Percentiles rank a stretch among this genome's conserved stretches.
phyloP scores from a whole-genome alignment of 2,888 invertebrate species.

The Arenicola marina region DNA sequence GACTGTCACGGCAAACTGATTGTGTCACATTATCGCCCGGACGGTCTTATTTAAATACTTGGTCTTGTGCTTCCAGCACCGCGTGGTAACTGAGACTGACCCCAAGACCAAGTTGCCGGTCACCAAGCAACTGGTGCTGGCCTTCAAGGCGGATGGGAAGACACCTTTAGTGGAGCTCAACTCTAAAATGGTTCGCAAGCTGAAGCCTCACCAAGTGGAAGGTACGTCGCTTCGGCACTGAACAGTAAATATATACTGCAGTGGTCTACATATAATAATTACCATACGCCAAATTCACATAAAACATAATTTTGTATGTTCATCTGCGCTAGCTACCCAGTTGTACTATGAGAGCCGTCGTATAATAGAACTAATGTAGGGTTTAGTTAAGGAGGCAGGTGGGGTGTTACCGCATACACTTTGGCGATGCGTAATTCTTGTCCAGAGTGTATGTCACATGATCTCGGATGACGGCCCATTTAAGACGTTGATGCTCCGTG shows the following conservation, averaged over 20 bases:
- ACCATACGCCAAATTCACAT: background rate
- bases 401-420: too few species aligned
- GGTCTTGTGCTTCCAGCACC: slow-evolving; percentile 29
- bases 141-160: slow-evolving; percentile 83
- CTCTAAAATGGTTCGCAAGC: slow-evolving; percentile 72
- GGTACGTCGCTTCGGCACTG: slow-evolving; percentile 40
- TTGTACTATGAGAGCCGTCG: too few species aligned
- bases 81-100: slow-evolving; percentile 16
- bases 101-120: slow-evolving; percentile 64
- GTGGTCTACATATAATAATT: background rate
- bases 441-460: too few species aligned
- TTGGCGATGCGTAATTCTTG: too few species aligned
- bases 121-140: slow-evolving; percentile 64
- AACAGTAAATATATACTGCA: too few species aligned
- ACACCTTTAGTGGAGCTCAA: slow-evolving; percentile 81
- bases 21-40: too few species aligned
- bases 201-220: slow-evolving; percentile 87
- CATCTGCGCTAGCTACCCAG: too few species aligned
- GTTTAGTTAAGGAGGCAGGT: background rate
- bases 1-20: too few species aligned
- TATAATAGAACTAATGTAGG: background rate
- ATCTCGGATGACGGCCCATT: too few species aligned
- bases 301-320: background rate
- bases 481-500: too few species aligned
- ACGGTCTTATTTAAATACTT: too few species aligned